phyloP scores from a whole-genome alignment of 2,888 invertebrate genomes.

The Parelbella ahira region DNA sequence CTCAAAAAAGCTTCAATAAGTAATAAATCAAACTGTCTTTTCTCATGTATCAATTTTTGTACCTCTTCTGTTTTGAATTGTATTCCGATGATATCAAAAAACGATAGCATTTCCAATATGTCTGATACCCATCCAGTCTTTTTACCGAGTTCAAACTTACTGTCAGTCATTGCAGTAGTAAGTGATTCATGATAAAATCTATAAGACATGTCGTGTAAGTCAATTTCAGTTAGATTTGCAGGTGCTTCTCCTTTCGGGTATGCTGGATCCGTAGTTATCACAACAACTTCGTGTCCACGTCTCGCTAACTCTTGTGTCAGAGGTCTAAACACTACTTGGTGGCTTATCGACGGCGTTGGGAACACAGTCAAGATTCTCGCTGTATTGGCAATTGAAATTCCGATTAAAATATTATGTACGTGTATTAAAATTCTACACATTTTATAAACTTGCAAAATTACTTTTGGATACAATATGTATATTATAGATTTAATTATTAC shows the following conservation, averaged over 20 bases:
- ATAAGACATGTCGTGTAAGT: slow-evolving; percentile 46
- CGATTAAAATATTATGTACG: too few species aligned
- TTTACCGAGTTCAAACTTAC: neutral
- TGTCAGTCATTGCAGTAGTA: neutral
- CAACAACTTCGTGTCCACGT: too few species aligned
- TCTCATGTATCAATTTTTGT: slow-evolving; percentile 35
- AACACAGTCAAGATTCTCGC: too few species aligned
- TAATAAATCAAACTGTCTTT: slow-evolving; percentile 41
- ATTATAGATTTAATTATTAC: too few species aligned
- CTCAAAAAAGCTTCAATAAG: slow-evolving; percentile 39
- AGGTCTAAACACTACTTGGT: too few species aligned
- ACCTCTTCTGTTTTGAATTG: slow-evolving; percentile 34
- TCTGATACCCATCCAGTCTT: neutral
- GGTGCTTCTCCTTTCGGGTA: slow-evolving; percentile 41
- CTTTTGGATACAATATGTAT: too few species aligned
- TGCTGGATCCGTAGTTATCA: slow-evolving; percentile 48
- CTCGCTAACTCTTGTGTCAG: too few species aligned
- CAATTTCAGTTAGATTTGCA: too few species aligned
- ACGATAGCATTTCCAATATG: neutral
- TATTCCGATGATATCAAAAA: slow-evolving; percentile 19
- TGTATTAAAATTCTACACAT: too few species aligned
- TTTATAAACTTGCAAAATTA: too few species aligned
- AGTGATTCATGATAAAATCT: neutral
- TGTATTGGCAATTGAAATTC: too few species aligned
- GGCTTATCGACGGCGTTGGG: too few species aligned